Evolutionary conservation across 1,140 invertebrate species (phyloP), one percentile per base, ranked within the genome.

Genomic region (Caenorhabditis remanei): DNA sequence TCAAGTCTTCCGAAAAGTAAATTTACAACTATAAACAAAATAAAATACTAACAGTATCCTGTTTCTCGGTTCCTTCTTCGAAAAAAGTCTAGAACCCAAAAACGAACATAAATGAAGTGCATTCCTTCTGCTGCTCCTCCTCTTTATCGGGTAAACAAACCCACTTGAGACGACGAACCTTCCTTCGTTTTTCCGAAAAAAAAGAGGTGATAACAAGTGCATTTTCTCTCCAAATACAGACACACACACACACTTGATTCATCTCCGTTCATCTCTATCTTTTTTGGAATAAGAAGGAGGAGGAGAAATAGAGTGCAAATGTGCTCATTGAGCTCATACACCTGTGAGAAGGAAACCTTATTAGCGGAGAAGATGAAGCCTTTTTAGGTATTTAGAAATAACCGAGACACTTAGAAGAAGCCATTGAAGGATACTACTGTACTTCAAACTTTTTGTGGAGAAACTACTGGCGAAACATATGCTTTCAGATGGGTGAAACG

Each of bases 201-300:
- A 65, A 41, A 16, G 65, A 79, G 71, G 71, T 79, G 71, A 79
- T 79, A 79, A 79, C 71, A 79, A 79, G 71, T 79, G 71, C 71
- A 79, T 53, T 50, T n/a, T 24, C 46, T 32, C 56, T 21, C 61
- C 46, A 50, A 50, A 79, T 41, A 79, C 71, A 79, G 71, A 50
- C 71, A 75, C 16, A 50, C 71, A 50, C 71, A 75, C 16, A 50
- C 71, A 43, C 16, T 79, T 50, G 6, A 50, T 79, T 13, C 32
- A 32, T 32, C 40, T n/a, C n/a, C 71, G 13, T n/a, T 19, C 46
- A 2, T 46, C 14, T 21, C 40, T 24, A 11, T n/a, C 21, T 75
- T 75, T 75, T 75, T 75, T 6, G 46, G 14, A 50, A 79, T 46
- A 50, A 32, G 21, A 79, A 11, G 32, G 32, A 32, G 32, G 32